phyloP scores from a whole-genome alignment of 2,888 invertebrate species.

The Ennomos erosarius region DNA sequence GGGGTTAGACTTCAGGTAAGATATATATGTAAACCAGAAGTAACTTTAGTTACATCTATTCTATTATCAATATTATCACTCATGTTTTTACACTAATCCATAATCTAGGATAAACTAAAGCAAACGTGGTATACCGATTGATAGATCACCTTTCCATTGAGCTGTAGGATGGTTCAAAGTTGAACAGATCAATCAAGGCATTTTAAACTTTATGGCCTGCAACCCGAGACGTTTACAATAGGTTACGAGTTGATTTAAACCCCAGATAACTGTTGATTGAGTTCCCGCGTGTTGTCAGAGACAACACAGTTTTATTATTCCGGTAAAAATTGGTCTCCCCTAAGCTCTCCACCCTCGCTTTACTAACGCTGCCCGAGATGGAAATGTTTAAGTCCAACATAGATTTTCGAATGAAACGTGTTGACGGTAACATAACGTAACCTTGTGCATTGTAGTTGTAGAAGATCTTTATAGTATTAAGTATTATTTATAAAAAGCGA shows the following conservation, averaged over 20 bases:
- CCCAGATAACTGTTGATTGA: conserved; percentile 31
- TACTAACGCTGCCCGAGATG: conserved; percentile 44
- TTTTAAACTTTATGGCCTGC: conserved; percentile 13
- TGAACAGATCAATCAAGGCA: conserved; percentile 3
- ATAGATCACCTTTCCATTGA: conserved; percentile 1
- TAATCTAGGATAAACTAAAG: too few species aligned
- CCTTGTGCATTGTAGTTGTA: neutral
- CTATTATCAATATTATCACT: too few species aligned
- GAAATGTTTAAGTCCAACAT: conserved; percentile 58
- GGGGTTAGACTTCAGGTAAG: neutral
- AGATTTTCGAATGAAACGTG: conserved; percentile 50
- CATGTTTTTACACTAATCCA: too few species aligned
- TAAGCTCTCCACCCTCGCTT: conserved; percentile 56
- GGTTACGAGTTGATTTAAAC: conserved; percentile 20
- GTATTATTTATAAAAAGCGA: too few species aligned
- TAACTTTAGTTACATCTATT: too few species aligned
- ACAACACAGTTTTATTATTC: conserved; percentile 68
- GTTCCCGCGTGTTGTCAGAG: conserved; percentile 53
- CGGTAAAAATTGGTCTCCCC: conserved; percentile 64
- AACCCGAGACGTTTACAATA: conserved; percentile 14
- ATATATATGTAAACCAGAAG: too few species aligned
- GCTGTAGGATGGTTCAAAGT: neutral
- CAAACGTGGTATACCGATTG: neutral
- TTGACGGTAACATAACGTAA: conserved; percentile 7
- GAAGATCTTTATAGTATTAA: too few species aligned